These are phyloP conservation scores for Chauna torquata DNA, from an alignment of 2,113 vertebrate genomes.

Conservation along the genomic window DNA sequence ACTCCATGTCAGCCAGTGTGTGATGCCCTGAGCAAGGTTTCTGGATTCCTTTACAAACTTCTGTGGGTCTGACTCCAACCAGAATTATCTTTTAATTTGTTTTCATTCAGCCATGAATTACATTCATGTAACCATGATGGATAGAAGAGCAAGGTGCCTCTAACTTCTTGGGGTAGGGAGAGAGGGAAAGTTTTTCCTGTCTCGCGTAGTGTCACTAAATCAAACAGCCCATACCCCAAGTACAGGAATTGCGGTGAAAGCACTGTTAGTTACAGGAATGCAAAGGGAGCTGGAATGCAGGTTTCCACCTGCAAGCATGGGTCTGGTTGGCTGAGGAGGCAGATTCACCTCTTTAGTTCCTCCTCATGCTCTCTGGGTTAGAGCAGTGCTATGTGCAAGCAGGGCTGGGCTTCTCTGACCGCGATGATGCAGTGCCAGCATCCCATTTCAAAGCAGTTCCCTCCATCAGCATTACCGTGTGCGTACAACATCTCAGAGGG, in stretches of 20 bases:
- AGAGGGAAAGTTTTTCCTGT: not conserved
- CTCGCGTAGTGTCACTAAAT: not conserved
- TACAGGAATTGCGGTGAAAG: not conserved
- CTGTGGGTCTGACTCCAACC: not conserved
- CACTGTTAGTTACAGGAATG: not conserved
- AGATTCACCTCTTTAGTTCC: not conserved
- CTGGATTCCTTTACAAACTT: not conserved
- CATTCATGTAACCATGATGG: no score
- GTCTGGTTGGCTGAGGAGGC: not conserved
- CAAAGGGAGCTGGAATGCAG: not conserved
- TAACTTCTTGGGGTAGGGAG: not conserved
- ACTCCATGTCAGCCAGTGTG: not conserved
- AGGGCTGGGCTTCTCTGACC: not conserved
- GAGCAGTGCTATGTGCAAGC: accelerated
- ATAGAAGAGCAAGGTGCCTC: not conserved
- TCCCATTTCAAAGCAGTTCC: not conserved
- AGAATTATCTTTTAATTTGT: not conserved
- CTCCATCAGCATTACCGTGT: not conserved
- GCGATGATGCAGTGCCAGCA: not conserved
- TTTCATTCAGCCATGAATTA: not conserved
- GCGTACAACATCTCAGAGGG: not conserved
- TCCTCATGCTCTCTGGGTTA: not conserved
- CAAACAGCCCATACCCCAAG: not conserved
- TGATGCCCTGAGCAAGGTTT: not conserved
- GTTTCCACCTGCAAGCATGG: not conserved